Conservation (phyloP, 2,113 vertebrate species). For the Mormyrus lacerda region DNA sequence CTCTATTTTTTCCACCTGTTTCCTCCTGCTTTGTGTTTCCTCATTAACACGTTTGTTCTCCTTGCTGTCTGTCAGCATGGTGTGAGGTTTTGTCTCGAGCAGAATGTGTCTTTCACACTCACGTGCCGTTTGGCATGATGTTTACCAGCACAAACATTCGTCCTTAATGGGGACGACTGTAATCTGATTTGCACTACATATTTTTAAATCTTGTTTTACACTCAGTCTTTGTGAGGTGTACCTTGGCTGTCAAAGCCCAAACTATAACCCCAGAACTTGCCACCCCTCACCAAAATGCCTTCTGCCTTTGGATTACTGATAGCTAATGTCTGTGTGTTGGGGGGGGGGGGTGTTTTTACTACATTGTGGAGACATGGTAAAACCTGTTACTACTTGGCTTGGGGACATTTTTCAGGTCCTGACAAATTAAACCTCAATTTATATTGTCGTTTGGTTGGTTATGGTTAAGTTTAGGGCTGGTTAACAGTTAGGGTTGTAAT, state of each 20-base stretch:
- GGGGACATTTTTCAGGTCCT: background rate
- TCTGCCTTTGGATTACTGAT: background rate
- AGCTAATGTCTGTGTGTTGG: too few species aligned
- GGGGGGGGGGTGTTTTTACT: background rate
- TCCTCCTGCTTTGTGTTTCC: background rate
- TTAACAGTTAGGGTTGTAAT: background rate
- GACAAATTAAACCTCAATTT: background rate
- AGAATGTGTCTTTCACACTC: constrained; percentile 34
- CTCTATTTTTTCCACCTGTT: background rate
- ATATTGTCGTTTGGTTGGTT: background rate
- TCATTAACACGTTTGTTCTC: too few species aligned
- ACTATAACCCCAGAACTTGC: background rate
- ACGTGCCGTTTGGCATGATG: constrained; percentile 18
- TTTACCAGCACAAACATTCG: background rate
- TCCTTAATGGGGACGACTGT: background rate
- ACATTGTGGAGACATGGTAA: background rate
- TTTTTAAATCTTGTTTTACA: background rate
- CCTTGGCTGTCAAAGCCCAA: background rate
- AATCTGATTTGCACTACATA: background rate
- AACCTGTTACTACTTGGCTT: background rate
- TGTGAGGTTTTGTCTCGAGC: background rate
- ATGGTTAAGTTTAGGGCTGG: background rate
- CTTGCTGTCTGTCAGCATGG: background rate
- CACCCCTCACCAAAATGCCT: background rate
- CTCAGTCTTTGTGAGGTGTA: background rate